Evolutionary conservation across 2,888 invertebrate species (phyloP).

Genomic region (Crioceris asparagi): DNA sequence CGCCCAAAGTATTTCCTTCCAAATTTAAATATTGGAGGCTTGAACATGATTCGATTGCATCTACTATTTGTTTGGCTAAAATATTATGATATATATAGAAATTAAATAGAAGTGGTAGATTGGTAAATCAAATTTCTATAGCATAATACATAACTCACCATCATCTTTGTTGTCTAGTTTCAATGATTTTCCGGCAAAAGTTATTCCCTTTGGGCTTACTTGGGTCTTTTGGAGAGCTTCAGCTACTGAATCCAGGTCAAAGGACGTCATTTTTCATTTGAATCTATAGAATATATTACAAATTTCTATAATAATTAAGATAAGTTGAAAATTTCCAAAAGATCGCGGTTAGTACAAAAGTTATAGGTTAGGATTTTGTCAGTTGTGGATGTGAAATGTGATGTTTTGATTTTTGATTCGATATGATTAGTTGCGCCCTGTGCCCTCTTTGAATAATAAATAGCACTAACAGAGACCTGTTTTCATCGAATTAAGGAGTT

Average conservation of each 20-base stretch:
- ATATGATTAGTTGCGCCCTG: too few species aligned
- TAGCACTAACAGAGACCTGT: too few species aligned
- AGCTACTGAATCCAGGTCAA: slow-evolving; percentile 47
- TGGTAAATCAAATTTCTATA: slow-evolving; percentile 7
- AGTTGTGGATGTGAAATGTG: too few species aligned
- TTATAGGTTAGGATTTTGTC: too few species aligned
- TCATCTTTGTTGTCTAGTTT: slow-evolving; percentile 70
- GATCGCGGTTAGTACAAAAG: too few species aligned
- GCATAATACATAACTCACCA: slow-evolving; percentile 59
- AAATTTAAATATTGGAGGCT: slow-evolving; percentile 65
- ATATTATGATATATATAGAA: slow-evolving; percentile 2
- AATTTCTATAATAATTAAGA: too few species aligned
- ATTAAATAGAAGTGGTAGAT: slow-evolving; percentile 1
- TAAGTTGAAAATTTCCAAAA: too few species aligned
- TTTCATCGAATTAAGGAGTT: too few species aligned
- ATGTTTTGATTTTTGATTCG: too few species aligned
- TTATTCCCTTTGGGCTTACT: slow-evolving; percentile 51
- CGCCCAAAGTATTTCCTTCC: slow-evolving; percentile 89
- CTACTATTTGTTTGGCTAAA: slow-evolving; percentile 61
- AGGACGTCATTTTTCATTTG: too few species aligned
- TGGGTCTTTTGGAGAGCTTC: slow-evolving; percentile 40
- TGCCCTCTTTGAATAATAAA: too few species aligned
- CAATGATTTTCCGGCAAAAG: slow-evolving; percentile 68
- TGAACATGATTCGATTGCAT: slow-evolving; percentile 61
- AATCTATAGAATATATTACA: too few species aligned